These are phyloP conservation scores for Stenopsyche tienmushanensis DNA, from an alignment of 1,140 invertebrate genomes.

Conservation along the genomic window DNA sequence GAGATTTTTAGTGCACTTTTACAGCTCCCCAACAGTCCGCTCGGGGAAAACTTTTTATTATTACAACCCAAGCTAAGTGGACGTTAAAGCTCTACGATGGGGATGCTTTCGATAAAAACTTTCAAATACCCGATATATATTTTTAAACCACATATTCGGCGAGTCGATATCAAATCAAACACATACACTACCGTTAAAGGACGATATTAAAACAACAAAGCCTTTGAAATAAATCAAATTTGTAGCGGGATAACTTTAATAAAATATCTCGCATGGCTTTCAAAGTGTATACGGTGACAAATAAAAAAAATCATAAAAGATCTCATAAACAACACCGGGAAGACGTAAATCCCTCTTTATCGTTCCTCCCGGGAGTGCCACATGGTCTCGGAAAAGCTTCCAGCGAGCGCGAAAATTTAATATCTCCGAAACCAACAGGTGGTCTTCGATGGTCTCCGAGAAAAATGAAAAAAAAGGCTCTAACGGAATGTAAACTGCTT, in stretches of 20 bases:
- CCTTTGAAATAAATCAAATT: no score
- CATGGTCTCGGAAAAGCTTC: neutral
- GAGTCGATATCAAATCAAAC: no score
- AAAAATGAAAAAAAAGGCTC: slow-evolving; percentile 3
- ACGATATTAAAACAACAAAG: no score
- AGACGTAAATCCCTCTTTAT: slow-evolving; percentile 14
- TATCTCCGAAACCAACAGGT: slow-evolving; percentile 12
- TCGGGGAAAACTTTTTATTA: slow-evolving; percentile 4
- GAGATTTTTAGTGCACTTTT: slow-evolving; percentile 17
- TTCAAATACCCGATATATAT: no score
- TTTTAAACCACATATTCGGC: no score
- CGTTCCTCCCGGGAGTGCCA: neutral
- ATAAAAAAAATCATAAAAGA: neutral
- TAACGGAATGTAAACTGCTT: slow-evolving; percentile 12
- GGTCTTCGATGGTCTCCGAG: no score
- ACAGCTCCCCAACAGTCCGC: neutral
- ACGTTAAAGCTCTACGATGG: no score
- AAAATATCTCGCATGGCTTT: no score
- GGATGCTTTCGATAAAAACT: no score
- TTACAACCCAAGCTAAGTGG: slow-evolving; percentile 8
- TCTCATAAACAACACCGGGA: neutral
- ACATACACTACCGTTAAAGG: no score
- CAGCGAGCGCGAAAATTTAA: slow-evolving; percentile 19
- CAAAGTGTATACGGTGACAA: neutral
- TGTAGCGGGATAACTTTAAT: no score